These are phyloP conservation scores for Andricus grossulariae DNA, from an alignment of 1,140 invertebrate genomes.

Conservation along the genomic window DNA sequence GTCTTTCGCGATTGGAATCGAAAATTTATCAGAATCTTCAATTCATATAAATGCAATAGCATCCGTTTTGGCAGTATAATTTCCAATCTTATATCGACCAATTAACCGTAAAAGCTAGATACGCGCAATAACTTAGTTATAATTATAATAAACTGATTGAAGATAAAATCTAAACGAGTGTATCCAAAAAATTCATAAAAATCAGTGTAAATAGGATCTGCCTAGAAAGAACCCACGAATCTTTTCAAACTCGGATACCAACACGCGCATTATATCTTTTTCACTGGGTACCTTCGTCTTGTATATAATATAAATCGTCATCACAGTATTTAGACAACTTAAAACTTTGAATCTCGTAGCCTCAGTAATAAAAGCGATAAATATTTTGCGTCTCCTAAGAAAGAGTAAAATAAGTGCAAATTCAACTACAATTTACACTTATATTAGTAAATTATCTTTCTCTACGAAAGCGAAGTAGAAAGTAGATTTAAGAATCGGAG, in stretches of 20 bases:
- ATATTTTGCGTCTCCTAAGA: neutral
- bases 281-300: constrained; percentile 38
- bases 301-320: constrained; percentile 47
- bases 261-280: constrained; percentile 38
- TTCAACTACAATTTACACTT: constrained; percentile 15
- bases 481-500: neutral
- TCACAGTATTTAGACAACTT: constrained; percentile 54
- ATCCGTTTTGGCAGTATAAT: constrained; percentile 72
- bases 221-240: constrained; percentile 43
- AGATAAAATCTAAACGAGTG: constrained; percentile 47
- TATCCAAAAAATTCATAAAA: constrained; percentile 51
- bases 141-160: constrained; percentile 30
- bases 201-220: constrained; percentile 59
- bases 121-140: constrained; percentile 30
- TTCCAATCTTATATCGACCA: constrained; percentile 46
- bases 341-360: constrained; percentile 40
- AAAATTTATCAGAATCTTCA: constrained; percentile 61
- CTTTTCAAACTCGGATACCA: constrained; percentile 37
- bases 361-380: neutral
- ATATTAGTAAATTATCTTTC: constrained; percentile 26
- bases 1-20: constrained; percentile 47
- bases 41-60: constrained; percentile 67
- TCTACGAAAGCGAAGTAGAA: constrained; percentile 7
- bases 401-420: constrained; percentile 30
- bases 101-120: constrained; percentile 26